A percentile compares a stretch with the other conserved stretches of the same genome.
These are phyloP conservation scores for Chiloscyllium punctatum DNA, from an alignment of 2,797 vertebrate species.

Conservation along the genomic window DNA sequence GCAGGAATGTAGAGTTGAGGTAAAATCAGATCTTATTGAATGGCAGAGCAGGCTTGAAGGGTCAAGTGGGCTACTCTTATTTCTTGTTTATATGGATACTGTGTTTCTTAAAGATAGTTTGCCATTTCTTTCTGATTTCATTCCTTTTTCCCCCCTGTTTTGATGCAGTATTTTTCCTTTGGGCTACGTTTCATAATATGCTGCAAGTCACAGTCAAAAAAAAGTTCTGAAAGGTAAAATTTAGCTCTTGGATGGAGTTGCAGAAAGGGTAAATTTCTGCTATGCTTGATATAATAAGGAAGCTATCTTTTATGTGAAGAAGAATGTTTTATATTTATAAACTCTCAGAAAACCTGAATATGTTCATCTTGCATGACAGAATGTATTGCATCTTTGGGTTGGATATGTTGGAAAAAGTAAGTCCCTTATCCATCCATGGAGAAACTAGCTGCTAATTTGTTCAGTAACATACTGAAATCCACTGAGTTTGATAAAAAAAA, in stretches of 20 bases:
- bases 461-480: neutral
- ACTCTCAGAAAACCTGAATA: no score
- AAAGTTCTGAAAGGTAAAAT: neutral
- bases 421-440: neutral
- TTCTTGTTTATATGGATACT: no score
- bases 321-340: neutral
- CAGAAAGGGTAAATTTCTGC: neutral
- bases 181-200: neutral
- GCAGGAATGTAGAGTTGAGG: no score
- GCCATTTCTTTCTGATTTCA: neutral
- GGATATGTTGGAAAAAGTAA: neutral
- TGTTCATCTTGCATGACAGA: neutral
- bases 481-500: neutral
- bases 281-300: no score
- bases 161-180: neutral
- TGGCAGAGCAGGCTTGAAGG: no score
- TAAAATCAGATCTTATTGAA: no score
- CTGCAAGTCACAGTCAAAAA: neutral
- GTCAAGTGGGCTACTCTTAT: no score
- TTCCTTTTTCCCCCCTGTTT: no score
- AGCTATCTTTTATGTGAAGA: no score
- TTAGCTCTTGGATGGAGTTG: neutral
- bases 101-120: neutral
- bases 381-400: neutral
- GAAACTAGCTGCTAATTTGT: neutral